Evolutionary conservation across 2,888 invertebrate species (phyloP).

Genomic region (Hipparchia sbordonii): DNA sequence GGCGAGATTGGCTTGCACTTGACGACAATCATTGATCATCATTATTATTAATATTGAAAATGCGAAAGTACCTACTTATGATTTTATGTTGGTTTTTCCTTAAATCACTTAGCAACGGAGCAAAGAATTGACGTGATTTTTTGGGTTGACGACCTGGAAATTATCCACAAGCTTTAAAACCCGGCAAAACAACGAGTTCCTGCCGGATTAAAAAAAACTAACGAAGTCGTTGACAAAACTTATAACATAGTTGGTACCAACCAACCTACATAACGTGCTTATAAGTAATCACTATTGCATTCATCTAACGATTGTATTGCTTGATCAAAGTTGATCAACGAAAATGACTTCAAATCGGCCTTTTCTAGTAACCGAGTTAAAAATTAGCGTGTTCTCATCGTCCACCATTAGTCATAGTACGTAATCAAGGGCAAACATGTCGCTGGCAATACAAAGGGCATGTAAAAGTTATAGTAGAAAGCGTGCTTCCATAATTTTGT

Average conservation of each 20-base stretch:
- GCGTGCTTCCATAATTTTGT: not conserved
- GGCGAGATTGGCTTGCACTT: too few species aligned
- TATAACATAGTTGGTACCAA: too few species aligned
- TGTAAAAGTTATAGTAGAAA: not conserved
- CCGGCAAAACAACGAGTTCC: too few species aligned
- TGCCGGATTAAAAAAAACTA: too few species aligned
- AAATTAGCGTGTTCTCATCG: conserved; percentile 4
- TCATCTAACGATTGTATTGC: conserved; percentile 1
- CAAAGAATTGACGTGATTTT: too few species aligned
- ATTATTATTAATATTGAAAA: too few species aligned
- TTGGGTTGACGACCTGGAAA: too few species aligned
- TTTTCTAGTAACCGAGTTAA: not conserved
- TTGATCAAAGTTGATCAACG: conserved; percentile 6
- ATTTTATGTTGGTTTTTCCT: too few species aligned
- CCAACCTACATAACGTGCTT: not conserved
- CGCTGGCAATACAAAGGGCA: not conserved
- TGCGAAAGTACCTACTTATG: too few species aligned
- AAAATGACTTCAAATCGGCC: not conserved
- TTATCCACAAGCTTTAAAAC: not conserved
- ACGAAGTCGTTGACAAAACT: too few species aligned
- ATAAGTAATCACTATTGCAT: not conserved
- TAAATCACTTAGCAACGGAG: too few species aligned
- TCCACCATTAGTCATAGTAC: not conserved
- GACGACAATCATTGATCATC: too few species aligned
- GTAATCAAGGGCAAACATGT: not conserved